Evolutionary conservation across 2,888 invertebrate genomes (phyloP).

Genomic region (Andrena fulva): DNA sequence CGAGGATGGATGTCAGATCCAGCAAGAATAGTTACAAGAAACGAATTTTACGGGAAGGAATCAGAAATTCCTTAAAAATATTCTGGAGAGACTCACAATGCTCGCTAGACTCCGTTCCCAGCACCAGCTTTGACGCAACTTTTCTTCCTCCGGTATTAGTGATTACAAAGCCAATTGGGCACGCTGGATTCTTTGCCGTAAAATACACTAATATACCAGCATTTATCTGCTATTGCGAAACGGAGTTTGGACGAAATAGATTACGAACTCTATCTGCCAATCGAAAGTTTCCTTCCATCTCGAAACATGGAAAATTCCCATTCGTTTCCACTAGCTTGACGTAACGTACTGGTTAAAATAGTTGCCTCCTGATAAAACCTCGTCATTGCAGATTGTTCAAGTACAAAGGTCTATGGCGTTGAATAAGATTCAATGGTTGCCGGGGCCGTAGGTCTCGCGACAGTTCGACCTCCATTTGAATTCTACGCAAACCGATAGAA

Average conservation of each 20-base stretch:
- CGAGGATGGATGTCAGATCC: too few relatives aligned
- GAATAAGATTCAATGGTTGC: background rate
- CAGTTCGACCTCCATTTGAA: background rate
- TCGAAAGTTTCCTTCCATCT: background rate
- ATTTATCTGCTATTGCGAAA: background rate
- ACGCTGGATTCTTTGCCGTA: too few relatives aligned
- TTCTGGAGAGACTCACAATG: too few relatives aligned
- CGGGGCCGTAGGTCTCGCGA: background rate
- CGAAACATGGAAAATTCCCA: slow-evolving; percentile 7
- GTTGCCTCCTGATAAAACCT: slow-evolving; percentile 3
- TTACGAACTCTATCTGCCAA: background rate
- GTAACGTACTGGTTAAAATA: slow-evolving; percentile 2
- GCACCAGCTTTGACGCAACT: too few relatives aligned
- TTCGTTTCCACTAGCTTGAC: background rate
- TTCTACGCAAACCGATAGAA: background rate
- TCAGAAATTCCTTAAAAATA: too few relatives aligned
- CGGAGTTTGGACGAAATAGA: background rate
- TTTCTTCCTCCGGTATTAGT: too few relatives aligned
- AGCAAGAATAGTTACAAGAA: too few relatives aligned
- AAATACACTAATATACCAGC: too few relatives aligned
- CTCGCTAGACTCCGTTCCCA: too few relatives aligned
- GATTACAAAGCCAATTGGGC: too few relatives aligned
- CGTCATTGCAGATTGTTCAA: background rate
- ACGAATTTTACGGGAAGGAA: too few relatives aligned
- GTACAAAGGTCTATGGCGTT: background rate